These are phyloP conservation scores for Mesoclemmys tuberculata DNA, from an alignment of 2,113 vertebrate species.

Conservation along the genomic window DNA sequence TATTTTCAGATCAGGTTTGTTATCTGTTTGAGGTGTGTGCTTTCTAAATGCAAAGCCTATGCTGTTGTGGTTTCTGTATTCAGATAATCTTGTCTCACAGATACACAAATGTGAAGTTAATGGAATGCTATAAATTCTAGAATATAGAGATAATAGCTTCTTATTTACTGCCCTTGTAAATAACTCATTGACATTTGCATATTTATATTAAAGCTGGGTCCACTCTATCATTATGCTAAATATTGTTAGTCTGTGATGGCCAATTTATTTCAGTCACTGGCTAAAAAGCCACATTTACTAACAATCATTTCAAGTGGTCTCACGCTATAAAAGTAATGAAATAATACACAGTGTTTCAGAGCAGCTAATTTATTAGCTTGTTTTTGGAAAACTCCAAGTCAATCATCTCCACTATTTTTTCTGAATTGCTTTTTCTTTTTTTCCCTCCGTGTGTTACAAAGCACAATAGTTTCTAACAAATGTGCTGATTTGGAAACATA, in stretches of 20 bases:
- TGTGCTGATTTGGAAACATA: neutral
- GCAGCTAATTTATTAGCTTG: slow-evolving; percentile 39
- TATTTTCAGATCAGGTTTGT: neutral
- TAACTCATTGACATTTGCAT: slow-evolving; percentile 44
- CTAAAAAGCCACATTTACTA: slow-evolving; percentile 66
- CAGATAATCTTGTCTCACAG: slow-evolving; percentile 13
- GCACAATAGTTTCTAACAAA: neutral
- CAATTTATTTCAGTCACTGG: slow-evolving; percentile 64
- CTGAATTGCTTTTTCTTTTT: neutral
- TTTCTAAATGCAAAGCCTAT: neutral
- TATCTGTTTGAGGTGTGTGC: neutral
- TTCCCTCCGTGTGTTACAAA: rapidly evolving
- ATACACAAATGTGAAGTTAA: slow-evolving; percentile 32
- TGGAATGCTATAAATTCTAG: slow-evolving; percentile 19
- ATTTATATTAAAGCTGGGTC: slow-evolving; percentile 63
- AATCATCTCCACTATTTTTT: neutral
- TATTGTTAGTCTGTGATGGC: slow-evolving; percentile 61
- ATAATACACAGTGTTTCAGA: slow-evolving; percentile 37
- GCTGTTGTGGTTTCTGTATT: neutral
- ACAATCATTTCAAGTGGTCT: slow-evolving; percentile 42
- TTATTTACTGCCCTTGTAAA: slow-evolving; percentile 45
- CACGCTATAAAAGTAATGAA: slow-evolving; percentile 65
- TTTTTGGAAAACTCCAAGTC: slow-evolving; percentile 15
- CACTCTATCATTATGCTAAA: slow-evolving; percentile 48
- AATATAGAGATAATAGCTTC: slow-evolving; percentile 37